phyloP scores from a whole-genome alignment of 2,797 vertebrate species.

The Amblyopsis hoosieri region DNA sequence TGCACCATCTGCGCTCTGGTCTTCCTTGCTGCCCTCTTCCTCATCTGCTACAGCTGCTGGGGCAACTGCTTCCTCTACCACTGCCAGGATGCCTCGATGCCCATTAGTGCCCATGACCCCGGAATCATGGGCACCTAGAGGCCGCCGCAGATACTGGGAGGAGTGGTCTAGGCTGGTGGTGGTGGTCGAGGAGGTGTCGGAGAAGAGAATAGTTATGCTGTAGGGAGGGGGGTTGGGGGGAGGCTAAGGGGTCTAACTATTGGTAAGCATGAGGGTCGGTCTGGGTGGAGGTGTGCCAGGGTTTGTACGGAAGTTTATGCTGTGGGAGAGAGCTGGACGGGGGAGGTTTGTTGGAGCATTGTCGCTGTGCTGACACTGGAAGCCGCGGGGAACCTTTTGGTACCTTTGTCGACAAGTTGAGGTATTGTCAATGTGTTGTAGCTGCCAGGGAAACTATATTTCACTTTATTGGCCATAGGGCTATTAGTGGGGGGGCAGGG shows the following conservation, averaged over 20 bases:
- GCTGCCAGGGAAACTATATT: no score
- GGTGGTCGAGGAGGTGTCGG: neutral
- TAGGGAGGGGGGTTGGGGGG: neutral
- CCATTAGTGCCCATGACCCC: slow-evolving; percentile 90
- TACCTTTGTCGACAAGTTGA: neutral
- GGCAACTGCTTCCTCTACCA: slow-evolving; percentile 99
- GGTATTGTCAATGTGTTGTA: no score
- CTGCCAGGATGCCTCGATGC: slow-evolving; percentile 91
- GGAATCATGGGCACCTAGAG: slow-evolving; percentile 90
- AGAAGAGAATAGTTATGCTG: neutral
- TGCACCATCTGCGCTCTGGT: slow-evolving; percentile 99
- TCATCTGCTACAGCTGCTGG: slow-evolving; percentile 99
- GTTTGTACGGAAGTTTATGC: neutral
- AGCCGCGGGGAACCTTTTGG: neutral
- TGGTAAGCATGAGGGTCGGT: no score
- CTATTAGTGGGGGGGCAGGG: no score
- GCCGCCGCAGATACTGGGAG: neutral
- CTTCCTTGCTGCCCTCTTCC: slow-evolving; percentile 95
- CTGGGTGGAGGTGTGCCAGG: no score
- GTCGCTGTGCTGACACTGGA: neutral
- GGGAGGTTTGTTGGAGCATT: neutral
- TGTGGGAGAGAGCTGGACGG: neutral
- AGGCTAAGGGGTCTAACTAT: neutral
- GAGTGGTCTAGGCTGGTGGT: neutral
- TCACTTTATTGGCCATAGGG: no score